Evolutionary conservation across 2,888 invertebrate species (phyloP), one percentile per base, ranked within the genome.

Genomic region (Zele albiditarsus): DNA sequence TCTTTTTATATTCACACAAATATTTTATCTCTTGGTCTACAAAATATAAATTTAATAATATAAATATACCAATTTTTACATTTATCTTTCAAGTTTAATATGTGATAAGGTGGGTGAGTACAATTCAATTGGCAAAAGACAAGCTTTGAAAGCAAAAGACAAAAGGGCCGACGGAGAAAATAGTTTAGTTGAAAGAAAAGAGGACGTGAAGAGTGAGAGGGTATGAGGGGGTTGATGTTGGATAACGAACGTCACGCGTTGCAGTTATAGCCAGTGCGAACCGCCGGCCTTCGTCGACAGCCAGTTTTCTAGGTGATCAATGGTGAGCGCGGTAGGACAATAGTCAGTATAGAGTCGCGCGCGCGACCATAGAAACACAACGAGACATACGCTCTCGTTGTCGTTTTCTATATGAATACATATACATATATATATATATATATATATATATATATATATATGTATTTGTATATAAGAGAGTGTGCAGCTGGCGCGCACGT

Each of bases 251-350:
- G 60, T 71, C 71, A 71, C 38, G 33, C 63, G 23, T 63, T 46
- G 62, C 25, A 71, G 62, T 71, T 71, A 62, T 46, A 71, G 60
- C 27, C 62, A 42, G 71, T 62, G 62, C 62, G 60, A 71, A 42
- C 62, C 23, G 53, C n/a, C 71, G 60, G 71, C 60, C 62, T 62
- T 60, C 42, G 71, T 46, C 49, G 71, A 71, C 71, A 71, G 71
- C 27, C 71, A 46, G 62, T 71, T 73, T 73, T 67, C 73, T 73
- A 75, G 77, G 68, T 77, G 78, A 79, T 79, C 78, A 79, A 79
- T 79, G 77, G 77, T 71, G 66, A 71, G 65, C 71, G n/a, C 53
- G 46, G 63, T 73, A 65, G 74, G 74, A 78, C 77, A 79, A 77
- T 71, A 76, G 78, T 60, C 20, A 25, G 78, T 66, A 77, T 74